These are phyloP conservation scores for Chloropsis cyanopogon DNA, from an alignment of 2,113 vertebrate species.

Conservation along the genomic window DNA sequence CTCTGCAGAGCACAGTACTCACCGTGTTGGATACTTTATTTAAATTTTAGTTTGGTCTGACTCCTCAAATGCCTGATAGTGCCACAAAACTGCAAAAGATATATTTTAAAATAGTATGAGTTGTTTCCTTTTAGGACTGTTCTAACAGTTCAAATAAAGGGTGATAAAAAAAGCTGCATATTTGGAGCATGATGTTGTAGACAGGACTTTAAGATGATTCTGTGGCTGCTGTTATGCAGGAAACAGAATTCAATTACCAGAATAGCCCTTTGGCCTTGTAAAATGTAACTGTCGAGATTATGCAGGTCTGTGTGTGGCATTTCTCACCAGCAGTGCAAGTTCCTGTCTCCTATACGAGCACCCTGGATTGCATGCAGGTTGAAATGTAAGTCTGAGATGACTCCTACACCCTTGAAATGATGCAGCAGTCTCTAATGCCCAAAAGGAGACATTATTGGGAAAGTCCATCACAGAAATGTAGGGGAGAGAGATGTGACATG, in stretches of 20 bases:
- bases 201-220: neutral
- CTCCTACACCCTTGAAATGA: neutral
- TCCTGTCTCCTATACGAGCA: neutral
- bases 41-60: neutral
- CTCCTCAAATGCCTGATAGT: neutral
- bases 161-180: neutral
- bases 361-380: neutral
- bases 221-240: neutral
- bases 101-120: neutral
- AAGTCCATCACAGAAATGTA: neutral
- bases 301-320: neutral
- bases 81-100: neutral
- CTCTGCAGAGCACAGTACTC: neutral
- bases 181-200: neutral
- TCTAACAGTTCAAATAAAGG: neutral
- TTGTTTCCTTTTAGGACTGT: neutral
- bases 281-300: neutral
- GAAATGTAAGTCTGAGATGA: neutral
- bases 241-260: constrained; percentile 38
- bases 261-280: constrained; percentile 3
- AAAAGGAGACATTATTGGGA: neutral
- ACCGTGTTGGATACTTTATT: neutral
- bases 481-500: neutral
- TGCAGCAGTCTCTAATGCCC: neutral
- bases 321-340: neutral